phyloP scores from a whole-genome alignment of 2,888 invertebrate genomes.

The Geotrupes spiniger region DNA sequence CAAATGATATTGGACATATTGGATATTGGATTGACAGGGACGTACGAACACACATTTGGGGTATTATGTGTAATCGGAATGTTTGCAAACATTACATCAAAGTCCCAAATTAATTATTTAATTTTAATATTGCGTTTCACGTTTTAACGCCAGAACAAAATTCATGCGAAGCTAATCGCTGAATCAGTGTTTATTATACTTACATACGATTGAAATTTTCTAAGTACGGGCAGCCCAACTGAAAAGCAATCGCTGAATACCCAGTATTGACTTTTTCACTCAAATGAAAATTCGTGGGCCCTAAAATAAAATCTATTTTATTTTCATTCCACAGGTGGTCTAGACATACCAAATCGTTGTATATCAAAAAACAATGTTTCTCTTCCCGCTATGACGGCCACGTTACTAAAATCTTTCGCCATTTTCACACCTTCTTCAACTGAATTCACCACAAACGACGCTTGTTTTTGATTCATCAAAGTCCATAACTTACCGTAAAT shows the following conservation, averaged over 20 bases:
- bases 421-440: conserved; percentile 69
- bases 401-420: conserved; percentile 59
- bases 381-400: conserved; percentile 69
- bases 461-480: conserved; percentile 57
- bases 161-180: too few relatives aligned
- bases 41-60: too few relatives aligned
- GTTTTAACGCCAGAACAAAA: too few relatives aligned
- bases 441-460: conserved; percentile 61
- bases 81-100: too few relatives aligned
- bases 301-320: conserved; percentile 45
- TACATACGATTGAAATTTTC: conserved; percentile 73
- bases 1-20: too few relatives aligned
- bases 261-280: conserved; percentile 75
- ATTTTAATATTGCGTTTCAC: conserved; percentile 1
- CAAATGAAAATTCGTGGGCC: conserved; percentile 66
- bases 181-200: too few relatives aligned
- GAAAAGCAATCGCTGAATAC: conserved; percentile 74
- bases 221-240: conserved; percentile 72
- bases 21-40: too few relatives aligned
- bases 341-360: conserved; percentile 63
- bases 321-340: conserved; percentile 17
- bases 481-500: conserved; percentile 68
- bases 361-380: conserved; percentile 76
- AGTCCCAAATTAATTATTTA: conserved; percentile 8
- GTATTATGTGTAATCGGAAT: too few relatives aligned